These are phyloP conservation scores for Pluvianellus socialis DNA, from an alignment of 2,113 vertebrate species.

Conservation along the genomic window DNA sequence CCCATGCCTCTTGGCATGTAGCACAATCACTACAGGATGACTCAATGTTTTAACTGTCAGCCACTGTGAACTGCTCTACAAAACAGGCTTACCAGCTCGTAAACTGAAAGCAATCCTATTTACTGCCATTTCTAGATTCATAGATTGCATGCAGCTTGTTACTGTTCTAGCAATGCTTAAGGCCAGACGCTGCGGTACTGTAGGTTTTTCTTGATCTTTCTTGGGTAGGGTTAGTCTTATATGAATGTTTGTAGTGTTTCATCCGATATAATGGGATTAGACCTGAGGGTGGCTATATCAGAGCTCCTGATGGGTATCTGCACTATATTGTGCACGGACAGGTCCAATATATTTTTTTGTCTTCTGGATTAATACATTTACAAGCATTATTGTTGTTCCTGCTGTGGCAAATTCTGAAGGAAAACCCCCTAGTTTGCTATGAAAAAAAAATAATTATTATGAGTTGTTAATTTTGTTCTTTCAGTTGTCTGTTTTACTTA, in stretches of 20 bases:
- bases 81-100: constrained; percentile 70
- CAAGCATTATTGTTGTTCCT: neutral
- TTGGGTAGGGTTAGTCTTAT: constrained; percentile 36
- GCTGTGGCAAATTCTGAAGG: neutral
- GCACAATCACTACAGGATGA: constrained; percentile 42
- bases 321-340: constrained; percentile 24
- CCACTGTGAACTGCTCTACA: constrained; percentile 47
- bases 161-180: constrained; percentile 46
- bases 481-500: constrained; percentile 33
- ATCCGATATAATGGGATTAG: constrained; percentile 67
- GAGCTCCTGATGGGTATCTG: constrained; percentile 40
- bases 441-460: neutral
- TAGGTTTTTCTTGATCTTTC: constrained; percentile 50
- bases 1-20: constrained; percentile 36
- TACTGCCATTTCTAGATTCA: constrained; percentile 66
- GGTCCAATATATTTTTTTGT: constrained; percentile 3
- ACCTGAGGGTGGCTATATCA: constrained; percentile 52
- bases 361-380: constrained; percentile 32
- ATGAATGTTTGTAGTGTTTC: constrained; percentile 53
- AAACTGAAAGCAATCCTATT: constrained; percentile 71
- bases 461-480: constrained; percentile 41
- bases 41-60: constrained; percentile 60
- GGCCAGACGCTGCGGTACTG: constrained; percentile 32
- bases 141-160: constrained; percentile 63
- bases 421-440: neutral